Evolutionary conservation across 1,140 invertebrate species (phyloP).

Genomic region (Drosophila tani): DNA sequence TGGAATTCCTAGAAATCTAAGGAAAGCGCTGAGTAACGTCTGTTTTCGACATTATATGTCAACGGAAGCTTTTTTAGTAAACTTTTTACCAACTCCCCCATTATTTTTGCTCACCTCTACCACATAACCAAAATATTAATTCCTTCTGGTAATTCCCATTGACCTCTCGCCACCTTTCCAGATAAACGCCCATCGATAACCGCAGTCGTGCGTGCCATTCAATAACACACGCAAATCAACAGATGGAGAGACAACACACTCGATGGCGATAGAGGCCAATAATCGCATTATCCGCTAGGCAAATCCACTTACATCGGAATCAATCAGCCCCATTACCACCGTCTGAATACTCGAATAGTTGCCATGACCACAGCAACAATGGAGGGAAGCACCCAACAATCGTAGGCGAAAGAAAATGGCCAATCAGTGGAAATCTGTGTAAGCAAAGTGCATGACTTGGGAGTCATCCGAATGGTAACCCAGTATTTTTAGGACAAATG

Average conservation of each 20-base stretch:
- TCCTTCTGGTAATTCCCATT: conserved; percentile 9
- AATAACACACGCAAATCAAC: conserved; percentile 31
- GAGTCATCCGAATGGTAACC: background rate
- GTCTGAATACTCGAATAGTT: conserved; percentile 41
- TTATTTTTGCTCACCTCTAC: background rate
- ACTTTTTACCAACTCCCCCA: background rate
- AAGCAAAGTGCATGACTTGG: conserved; percentile 42
- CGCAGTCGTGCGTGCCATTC: conserved; percentile 39
- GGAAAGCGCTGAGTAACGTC: background rate
- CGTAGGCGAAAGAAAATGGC: conserved; percentile 32
- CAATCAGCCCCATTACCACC: conserved; percentile 73
- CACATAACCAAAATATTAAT: conserved; percentile 1
- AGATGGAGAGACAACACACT: conserved; percentile 18
- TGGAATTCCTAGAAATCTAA: too few relatives aligned
- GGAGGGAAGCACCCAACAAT: conserved; percentile 1
- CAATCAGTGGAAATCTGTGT: conserved; percentile 61
- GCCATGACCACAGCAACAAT: conserved; percentile 42
- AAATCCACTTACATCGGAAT: conserved; percentile 71
- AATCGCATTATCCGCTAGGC: conserved; percentile 67
- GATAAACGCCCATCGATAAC: conserved; percentile 34
- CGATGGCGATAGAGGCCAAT: conserved; percentile 53
- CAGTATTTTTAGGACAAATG: background rate
- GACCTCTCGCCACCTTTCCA: conserved; percentile 5
- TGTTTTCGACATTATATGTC: background rate
- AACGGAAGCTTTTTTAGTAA: background rate